phyloP scores from a whole-genome alignment of 2,797 vertebrate species.

The Mus caroli region DNA sequence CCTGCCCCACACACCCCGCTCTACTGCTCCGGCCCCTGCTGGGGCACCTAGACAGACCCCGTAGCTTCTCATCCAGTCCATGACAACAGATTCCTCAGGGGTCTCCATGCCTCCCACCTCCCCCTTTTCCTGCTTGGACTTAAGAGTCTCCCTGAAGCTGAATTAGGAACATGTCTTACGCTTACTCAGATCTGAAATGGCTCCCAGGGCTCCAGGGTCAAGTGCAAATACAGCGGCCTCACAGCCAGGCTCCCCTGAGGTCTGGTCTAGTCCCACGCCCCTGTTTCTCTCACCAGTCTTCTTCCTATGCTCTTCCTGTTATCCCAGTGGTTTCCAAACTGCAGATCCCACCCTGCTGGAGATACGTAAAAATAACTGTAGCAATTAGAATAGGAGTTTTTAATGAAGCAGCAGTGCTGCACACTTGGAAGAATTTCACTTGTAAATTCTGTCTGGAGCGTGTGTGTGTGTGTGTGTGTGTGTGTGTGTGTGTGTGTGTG shows the following conservation, averaged over 20 bases:
- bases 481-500: too few relatives aligned
- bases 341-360: neutral
- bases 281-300: neutral
- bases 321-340: neutral
- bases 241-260: neutral
- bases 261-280: neutral
- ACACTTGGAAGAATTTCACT: neutral
- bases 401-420: neutral
- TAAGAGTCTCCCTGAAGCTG: neutral
- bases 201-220: neutral
- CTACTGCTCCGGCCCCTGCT: neutral
- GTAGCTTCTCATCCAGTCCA: neutral
- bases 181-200: neutral
- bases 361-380: neutral
- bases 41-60: neutral
- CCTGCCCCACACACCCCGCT: neutral
- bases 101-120: neutral
- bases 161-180: neutral
- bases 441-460: neutral
- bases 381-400: neutral
- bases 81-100: neutral
- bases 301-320: neutral
- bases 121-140: neutral
- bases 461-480: neutral
- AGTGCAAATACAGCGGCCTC: neutral